Percentiles rank a stretch among this genome's conserved stretches.
Evolutionary conservation across 2,888 invertebrate species (phyloP).

Genomic region (Lathronympha strigana): DNA sequence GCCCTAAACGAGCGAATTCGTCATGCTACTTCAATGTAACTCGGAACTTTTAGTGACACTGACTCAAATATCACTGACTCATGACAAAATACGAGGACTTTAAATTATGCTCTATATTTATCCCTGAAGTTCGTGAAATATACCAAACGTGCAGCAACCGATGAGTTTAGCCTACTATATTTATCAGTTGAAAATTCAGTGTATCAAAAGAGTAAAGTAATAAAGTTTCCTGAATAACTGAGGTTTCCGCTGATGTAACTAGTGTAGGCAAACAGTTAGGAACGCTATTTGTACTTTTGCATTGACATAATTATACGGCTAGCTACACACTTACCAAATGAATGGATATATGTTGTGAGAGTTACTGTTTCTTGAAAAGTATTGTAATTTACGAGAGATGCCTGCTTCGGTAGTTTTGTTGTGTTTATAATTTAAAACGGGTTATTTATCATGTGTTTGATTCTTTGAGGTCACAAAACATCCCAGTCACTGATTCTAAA

Average conservation of each 20-base stretch:
- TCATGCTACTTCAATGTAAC: too few relatives aligned
- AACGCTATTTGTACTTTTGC: slow-evolving; percentile 32
- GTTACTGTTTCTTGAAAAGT: background rate
- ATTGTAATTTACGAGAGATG: background rate
- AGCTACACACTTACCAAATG: slow-evolving; percentile 7
- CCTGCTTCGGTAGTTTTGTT: background rate
- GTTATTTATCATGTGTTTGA: too few relatives aligned
- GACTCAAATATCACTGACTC: too few relatives aligned
- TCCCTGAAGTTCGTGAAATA: background rate
- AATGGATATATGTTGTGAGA: background rate
- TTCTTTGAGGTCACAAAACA: too few relatives aligned
- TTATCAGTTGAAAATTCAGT: background rate
- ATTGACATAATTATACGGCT: slow-evolving; percentile 26
- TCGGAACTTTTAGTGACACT: too few relatives aligned
- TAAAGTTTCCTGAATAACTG: background rate
- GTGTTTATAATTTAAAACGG: too few relatives aligned
- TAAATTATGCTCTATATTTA: background rate
- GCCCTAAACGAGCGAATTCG: too few relatives aligned
- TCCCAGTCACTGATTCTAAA: too few relatives aligned
- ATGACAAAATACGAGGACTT: too few relatives aligned
- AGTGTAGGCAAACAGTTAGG: background rate
- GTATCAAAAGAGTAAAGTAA: background rate
- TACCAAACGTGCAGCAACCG: background rate
- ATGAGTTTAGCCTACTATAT: background rate
- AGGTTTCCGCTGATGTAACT: background rate